Conservation (phyloP, 2,888 invertebrate species). For the Nowickia ferox region DNA sequence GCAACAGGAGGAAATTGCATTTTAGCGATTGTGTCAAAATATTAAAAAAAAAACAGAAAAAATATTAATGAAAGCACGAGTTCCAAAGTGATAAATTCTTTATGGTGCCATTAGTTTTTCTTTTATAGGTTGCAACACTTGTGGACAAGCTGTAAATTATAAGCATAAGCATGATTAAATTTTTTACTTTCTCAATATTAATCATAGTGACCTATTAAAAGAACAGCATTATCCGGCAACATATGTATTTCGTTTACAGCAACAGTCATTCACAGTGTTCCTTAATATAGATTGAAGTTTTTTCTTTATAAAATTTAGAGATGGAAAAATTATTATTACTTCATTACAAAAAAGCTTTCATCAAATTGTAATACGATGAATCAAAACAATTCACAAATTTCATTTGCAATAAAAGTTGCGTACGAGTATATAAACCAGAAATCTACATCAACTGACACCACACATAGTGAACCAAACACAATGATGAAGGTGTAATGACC, state of each 20-base stretch:
- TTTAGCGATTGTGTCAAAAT: constrained; percentile 57
- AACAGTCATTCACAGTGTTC: too few relatives aligned
- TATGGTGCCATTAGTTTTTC: constrained; percentile 17
- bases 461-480: too few relatives aligned
- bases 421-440: too few relatives aligned
- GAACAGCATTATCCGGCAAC: constrained; percentile 8
- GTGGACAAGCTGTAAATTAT: neutral
- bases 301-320: too few relatives aligned
- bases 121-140: constrained; percentile 6
- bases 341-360: too few relatives aligned
- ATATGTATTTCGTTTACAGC: neutral
- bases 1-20: constrained; percentile 68
- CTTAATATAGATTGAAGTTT: too few relatives aligned
- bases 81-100: constrained; percentile 43
- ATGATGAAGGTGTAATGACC: too few relatives aligned
- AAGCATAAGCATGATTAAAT: neutral
- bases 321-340: too few relatives aligned
- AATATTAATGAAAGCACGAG: constrained; percentile 40
- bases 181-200: neutral
- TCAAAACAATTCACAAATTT: too few relatives aligned
- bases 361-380: too few relatives aligned
- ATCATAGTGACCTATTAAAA: neutral
- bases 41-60: constrained; percentile 5
- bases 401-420: too few relatives aligned
- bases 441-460: too few relatives aligned